Percentiles rank a stretch among this genome's conserved stretches.
These are phyloP conservation scores for Argynnis bischoffii DNA, from an alignment of 2,888 invertebrate species.

Conservation along the genomic window DNA sequence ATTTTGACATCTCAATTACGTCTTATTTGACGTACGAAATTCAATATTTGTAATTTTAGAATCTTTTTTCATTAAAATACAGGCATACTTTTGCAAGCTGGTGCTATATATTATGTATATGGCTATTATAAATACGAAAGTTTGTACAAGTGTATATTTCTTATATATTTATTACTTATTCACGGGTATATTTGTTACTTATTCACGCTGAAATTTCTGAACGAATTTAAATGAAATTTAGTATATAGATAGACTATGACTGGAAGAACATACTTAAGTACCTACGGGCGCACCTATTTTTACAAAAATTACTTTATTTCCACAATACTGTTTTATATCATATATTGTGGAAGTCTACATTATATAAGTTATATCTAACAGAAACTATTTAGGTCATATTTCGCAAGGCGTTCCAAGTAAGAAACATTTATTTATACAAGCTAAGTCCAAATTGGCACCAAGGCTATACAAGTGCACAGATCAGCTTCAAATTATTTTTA, in stretches of 20 bases:
- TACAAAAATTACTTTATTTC: too few relatives aligned
- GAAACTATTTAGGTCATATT: slow-evolving; percentile 21
- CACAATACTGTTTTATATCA: background rate
- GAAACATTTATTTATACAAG: slow-evolving; percentile 22
- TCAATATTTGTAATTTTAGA: background rate
- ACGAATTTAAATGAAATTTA: too few relatives aligned
- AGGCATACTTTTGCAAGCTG: too few relatives aligned
- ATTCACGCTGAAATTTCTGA: too few relatives aligned
- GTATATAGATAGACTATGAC: too few relatives aligned
- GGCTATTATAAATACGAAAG: background rate
- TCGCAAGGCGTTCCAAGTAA: slow-evolving; percentile 19
- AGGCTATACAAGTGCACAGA: slow-evolving; percentile 16
- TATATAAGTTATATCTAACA: slow-evolving; percentile 14
- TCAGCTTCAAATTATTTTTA: background rate
- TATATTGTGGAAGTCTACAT: background rate
- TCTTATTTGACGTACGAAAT: slow-evolving; percentile 14
- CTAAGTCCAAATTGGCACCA: slow-evolving; percentile 24
- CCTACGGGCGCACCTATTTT: too few relatives aligned
- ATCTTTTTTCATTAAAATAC: background rate
- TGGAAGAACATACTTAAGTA: too few relatives aligned
- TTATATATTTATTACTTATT: background rate
- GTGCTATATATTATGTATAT: background rate
- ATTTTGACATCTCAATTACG: slow-evolving; percentile 34
- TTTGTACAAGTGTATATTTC: too few relatives aligned
- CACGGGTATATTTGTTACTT: background rate